These are phyloP conservation scores for Drosophila setifemur DNA, from an alignment of 1,140 invertebrate species.

Conservation along the genomic window DNA sequence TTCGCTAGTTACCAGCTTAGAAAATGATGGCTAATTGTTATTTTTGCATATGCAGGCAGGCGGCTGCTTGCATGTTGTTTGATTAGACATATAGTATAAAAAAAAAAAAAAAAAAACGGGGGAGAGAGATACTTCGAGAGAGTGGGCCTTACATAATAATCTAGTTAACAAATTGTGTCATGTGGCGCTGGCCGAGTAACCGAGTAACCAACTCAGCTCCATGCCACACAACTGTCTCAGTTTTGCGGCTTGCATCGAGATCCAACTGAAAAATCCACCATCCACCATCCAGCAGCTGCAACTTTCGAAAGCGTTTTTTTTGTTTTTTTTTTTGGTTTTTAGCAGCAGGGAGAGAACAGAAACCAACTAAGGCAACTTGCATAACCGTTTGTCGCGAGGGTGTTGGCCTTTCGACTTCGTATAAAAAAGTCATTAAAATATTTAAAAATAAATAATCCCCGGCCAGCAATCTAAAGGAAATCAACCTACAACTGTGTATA, in stretches of 20 bases:
- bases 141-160: constrained; percentile 69
- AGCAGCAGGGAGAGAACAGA: constrained; percentile 47
- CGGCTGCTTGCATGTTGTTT: constrained; percentile 54
- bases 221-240: constrained; percentile 36
- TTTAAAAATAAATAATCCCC: constrained; percentile 71
- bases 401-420: constrained; percentile 48
- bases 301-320: constrained; percentile 69
- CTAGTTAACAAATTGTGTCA: constrained; percentile 79
- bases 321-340: not conserved
- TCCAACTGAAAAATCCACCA: too few species aligned
- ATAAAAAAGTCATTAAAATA: constrained; percentile 74
- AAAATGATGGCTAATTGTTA: constrained; percentile 78
- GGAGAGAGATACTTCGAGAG: constrained; percentile 18
- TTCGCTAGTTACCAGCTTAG: constrained; percentile 48
- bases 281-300: constrained; percentile 50
- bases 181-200: constrained; percentile 55
- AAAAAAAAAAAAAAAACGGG: too few species aligned
- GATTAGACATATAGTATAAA: constrained; percentile 65
- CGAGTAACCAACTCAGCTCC: constrained; percentile 34
- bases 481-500: constrained; percentile 14
- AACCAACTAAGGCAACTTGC: constrained; percentile 60
- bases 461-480: constrained; percentile 51
- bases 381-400: constrained; percentile 60
- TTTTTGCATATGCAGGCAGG: constrained; percentile 60
- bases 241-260: constrained; percentile 16